Evolutionary conservation across 2,113 vertebrate genomes (phyloP).

Genomic region (Alces alces): DNA sequence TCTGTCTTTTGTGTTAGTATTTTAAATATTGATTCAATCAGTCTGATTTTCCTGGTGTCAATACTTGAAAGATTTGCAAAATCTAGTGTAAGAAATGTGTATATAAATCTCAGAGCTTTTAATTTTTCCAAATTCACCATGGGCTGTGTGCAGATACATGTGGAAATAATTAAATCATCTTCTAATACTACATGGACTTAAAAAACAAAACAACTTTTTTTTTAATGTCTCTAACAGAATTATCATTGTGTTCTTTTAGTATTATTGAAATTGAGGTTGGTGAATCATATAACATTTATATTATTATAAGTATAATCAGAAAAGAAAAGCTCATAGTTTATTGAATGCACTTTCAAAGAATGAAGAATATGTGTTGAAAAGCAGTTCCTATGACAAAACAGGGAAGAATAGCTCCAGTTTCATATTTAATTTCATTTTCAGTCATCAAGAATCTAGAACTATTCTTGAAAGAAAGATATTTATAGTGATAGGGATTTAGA

Average conservation of each 20-base stretch:
- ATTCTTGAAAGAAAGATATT: neutral
- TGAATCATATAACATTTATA: neutral
- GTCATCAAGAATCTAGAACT: neutral
- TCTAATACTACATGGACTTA: neutral
- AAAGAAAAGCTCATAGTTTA: neutral
- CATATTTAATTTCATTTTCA: neutral
- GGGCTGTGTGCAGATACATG: neutral
- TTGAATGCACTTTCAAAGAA: neutral
- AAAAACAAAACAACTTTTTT: neutral
- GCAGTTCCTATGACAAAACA: neutral
- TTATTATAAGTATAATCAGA: neutral
- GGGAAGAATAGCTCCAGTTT: neutral
- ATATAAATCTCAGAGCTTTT: neutral
- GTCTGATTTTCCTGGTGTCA: neutral
- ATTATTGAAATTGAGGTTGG: neutral
- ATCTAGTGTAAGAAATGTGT: neutral
- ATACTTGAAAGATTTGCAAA: neutral
- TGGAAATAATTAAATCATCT: neutral
- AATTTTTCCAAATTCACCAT: neutral
- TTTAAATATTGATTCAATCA: neutral
- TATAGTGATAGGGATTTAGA: neutral
- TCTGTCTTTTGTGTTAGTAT: neutral
- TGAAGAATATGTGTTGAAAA: neutral
- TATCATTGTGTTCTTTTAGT: neutral
- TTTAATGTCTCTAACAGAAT: neutral